phyloP scores from a whole-genome alignment of 2,113 vertebrate species.

The Todiramphus chloris region DNA sequence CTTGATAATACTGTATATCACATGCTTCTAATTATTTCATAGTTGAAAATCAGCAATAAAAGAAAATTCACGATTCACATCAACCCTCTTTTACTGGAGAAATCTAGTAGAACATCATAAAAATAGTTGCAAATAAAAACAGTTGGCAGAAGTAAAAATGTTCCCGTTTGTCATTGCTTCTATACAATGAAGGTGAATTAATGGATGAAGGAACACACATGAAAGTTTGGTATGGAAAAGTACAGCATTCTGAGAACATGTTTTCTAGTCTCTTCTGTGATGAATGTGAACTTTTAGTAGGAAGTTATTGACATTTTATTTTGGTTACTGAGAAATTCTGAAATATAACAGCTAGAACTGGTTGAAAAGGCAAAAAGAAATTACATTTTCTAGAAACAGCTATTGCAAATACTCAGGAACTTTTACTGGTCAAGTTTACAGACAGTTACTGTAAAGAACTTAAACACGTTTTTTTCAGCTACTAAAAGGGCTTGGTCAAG shows the following conservation, averaged over 20 bases:
- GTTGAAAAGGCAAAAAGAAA: neutral
- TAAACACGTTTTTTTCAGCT: neutral
- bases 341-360: neutral
- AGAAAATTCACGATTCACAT: neutral
- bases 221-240: neutral
- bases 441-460: neutral
- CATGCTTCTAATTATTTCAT: neutral
- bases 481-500: neutral
- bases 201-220: neutral
- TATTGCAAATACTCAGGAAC: neutral
- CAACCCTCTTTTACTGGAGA: neutral
- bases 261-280: neutral
- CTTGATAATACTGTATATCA: neutral
- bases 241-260: neutral
- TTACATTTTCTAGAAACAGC: neutral
- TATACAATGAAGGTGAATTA: neutral
- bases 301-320: neutral
- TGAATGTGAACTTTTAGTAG: neutral
- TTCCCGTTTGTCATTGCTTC: neutral
- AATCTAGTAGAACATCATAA: neutral
- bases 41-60: neutral
- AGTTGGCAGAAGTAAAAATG: neutral
- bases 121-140: neutral
- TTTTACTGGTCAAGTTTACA: neutral
- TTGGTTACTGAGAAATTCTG: neutral